Conservation (phyloP, 1,140 invertebrate genomes). For the Hirudo medicinalis region DNA sequence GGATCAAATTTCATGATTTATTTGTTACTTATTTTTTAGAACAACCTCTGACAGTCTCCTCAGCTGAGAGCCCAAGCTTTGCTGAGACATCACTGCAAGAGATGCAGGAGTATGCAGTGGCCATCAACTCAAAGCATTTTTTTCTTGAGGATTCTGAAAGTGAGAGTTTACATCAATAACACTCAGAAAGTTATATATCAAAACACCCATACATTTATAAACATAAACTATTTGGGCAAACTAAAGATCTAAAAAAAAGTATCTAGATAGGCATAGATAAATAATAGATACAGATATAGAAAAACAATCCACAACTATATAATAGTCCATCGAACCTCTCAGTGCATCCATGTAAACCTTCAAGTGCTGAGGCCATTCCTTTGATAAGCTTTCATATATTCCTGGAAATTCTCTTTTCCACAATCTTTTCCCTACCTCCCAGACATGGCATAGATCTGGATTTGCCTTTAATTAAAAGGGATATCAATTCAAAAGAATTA, state of each 20-base stretch:
- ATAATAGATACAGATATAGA: too few species aligned
- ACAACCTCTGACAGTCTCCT: conserved; percentile 3
- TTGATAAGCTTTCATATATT: conserved; percentile 55
- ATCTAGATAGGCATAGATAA: too few species aligned
- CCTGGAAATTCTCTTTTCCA: conserved; percentile 67
- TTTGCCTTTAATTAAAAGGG: conserved; percentile 37
- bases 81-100: background rate
- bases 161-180: too few species aligned
- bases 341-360: conserved; percentile 60
- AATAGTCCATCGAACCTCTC: conserved; percentile 47
- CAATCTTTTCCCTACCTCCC: conserved; percentile 66
- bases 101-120: background rate
- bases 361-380: conserved; percentile 60
- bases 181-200: too few species aligned
- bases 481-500: background rate
- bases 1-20: background rate
- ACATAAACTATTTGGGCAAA: too few species aligned
- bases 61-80: background rate
- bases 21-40: background rate
- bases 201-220: too few species aligned
- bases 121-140: background rate
- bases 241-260: too few species aligned
- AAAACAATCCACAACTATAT: background rate
- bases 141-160: background rate
- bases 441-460: conserved; percentile 60